Evolutionary conservation across 2,113 vertebrate species (phyloP), one percentile per base, ranked within the genome.

Genomic region (Proterorhinus semilunaris): DNA sequence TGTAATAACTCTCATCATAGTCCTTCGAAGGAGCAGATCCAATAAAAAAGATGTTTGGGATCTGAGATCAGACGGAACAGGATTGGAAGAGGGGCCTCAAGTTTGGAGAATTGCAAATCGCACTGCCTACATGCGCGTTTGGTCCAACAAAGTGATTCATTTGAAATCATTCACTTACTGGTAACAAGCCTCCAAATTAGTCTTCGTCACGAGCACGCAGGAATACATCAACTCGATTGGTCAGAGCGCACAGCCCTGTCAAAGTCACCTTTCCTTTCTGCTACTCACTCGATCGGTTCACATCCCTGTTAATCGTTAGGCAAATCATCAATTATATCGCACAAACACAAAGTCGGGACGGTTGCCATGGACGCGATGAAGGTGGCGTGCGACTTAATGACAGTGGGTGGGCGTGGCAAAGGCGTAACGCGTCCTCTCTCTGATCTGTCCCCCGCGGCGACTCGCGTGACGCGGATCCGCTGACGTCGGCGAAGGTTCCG

Each of bases 401-500:
- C 77, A 71, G 65, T 36, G 69, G 27, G 27, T 36, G 27, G 27
- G 17, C 51, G 66, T 17, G 68, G 78, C 83, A 69, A 36, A 5
- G 3, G 78, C 17, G 57, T 1, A 0, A 51, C 36, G 47, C 73
- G 81, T 79, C 80, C 65, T 70, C 75, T 58, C n/a, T 21, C 21
- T 21, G 45, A 85, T 93, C 93, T 91, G 80, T 93, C 91, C 91
- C 91, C 89, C 91, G 82, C 92, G 90, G 68, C 90, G 91, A 86
- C 92, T 92, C 83, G 93, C 93, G 64, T 45, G 73, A 74, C 69
- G 27, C 54, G 65, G 70, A 85, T 87, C 86, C 80, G 88, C 90
- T 93, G 88, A 93, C 91, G 88, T 95, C 89, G 86, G 93, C 92
- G 65, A 75, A 92, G 91, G 86, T 94, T 91, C 81, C 93, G n/a